These are phyloP conservation scores for Eueremaeus valkanovi DNA, from an alignment of 2,888 invertebrate genomes.

Conservation along the genomic window DNA sequence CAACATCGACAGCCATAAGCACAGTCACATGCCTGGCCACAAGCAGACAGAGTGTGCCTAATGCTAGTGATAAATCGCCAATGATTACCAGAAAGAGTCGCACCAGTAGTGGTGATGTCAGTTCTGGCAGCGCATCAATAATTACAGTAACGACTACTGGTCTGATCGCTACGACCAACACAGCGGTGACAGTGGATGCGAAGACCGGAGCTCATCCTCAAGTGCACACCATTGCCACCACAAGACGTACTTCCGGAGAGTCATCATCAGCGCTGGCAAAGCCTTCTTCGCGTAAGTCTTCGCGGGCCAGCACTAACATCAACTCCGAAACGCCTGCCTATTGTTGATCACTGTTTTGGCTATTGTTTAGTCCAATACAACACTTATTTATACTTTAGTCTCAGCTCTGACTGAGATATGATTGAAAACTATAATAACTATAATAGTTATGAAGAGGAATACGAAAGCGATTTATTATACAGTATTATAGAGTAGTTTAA, in stretches of 20 bases:
- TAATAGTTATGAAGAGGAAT: no score
- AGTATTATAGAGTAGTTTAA: no score
- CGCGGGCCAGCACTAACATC: not conserved
- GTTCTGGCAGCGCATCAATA: not conserved
- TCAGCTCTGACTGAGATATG: not conserved
- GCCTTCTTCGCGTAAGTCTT: constrained; percentile 7
- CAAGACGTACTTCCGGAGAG: not conserved
- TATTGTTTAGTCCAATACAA: not conserved
- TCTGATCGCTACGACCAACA: not conserved
- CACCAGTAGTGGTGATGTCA: no score
- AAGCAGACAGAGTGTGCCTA: constrained; percentile 2
- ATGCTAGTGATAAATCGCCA: constrained; percentile 1
- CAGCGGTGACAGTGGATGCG: constrained; percentile 15
- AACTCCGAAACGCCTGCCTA: not conserved
- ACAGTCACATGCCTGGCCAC: no score
- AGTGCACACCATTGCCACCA: not conserved
- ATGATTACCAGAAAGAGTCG: not conserved
- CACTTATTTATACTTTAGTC: not conserved
- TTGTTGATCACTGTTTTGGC: not conserved
- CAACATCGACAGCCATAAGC: no score
- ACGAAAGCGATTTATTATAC: no score
- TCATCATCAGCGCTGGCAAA: no score
- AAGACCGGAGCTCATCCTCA: constrained; percentile 13
- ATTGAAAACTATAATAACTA: not conserved
- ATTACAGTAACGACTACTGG: not conserved